Percentiles rank a stretch among this genome's conserved stretches.
These are phyloP conservation scores for Ethmia dodecea DNA, from an alignment of 2,888 invertebrate species.

Conservation along the genomic window DNA sequence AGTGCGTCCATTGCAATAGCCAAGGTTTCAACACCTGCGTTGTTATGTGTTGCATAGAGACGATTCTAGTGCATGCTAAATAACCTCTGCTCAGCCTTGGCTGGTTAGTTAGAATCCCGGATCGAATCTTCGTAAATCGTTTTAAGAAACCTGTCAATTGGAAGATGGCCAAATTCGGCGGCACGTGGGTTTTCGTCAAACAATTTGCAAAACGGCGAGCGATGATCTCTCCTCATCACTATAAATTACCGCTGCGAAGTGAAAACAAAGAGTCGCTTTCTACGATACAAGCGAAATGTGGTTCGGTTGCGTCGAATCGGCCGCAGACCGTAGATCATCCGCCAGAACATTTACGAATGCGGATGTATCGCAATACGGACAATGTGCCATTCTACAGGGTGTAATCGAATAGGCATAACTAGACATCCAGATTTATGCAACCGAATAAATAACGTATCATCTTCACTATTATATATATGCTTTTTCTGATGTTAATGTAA, in stretches of 20 bases:
- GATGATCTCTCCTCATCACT: slow-evolving; percentile 65
- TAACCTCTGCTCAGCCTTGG: neutral
- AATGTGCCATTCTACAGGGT: no score
- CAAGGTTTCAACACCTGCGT: slow-evolving; percentile 51
- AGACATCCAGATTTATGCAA: no score
- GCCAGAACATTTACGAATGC: slow-evolving; percentile 42
- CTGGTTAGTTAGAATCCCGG: slow-evolving; percentile 32
- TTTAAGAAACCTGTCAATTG: slow-evolving; percentile 38
- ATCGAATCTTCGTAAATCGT: slow-evolving; percentile 10
- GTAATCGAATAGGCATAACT: no score
- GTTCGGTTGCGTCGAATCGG: slow-evolving; percentile 35
- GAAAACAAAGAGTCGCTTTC: slow-evolving; percentile 73
- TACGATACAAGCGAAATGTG: slow-evolving; percentile 59
- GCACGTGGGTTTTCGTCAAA: slow-evolving; percentile 36
- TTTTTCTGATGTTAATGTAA: no score
- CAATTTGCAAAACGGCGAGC: slow-evolving; percentile 56
- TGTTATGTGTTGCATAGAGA: slow-evolving; percentile 16
- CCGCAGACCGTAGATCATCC: slow-evolving; percentile 42
- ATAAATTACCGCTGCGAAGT: slow-evolving; percentile 58
- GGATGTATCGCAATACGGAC: slow-evolving; percentile 44
- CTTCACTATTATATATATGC: no score
- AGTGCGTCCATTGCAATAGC: slow-evolving; percentile 43
- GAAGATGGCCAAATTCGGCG: slow-evolving; percentile 41
- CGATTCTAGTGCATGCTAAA: slow-evolving; percentile 1
- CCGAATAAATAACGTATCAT: no score